phyloP scores from a whole-genome alignment of 2,888 invertebrate genomes.

The Ommatoiulus sabulosus region DNA sequence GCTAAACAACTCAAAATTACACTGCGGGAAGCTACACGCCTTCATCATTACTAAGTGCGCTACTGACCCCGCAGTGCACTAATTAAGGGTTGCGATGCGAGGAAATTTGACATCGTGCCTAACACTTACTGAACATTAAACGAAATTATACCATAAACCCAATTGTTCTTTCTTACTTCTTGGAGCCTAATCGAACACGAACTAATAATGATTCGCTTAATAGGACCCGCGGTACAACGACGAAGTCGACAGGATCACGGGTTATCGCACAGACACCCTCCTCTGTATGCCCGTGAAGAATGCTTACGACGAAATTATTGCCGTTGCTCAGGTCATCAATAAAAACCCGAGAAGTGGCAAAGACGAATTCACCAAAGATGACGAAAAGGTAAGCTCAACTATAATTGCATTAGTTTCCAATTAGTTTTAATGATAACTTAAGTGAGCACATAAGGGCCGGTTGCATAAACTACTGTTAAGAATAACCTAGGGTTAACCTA shows the following conservation, averaged over 20 bases:
- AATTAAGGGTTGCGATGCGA: too few species aligned
- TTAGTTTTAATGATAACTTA: too few species aligned
- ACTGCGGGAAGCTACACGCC: too few species aligned
- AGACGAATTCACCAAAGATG: constrained; percentile 65
- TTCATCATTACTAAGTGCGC: too few species aligned
- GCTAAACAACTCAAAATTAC: neutral
- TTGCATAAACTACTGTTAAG: too few species aligned
- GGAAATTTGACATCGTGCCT: too few species aligned
- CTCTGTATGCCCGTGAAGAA: constrained; percentile 68
- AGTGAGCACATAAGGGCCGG: too few species aligned
- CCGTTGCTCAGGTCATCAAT: constrained; percentile 68
- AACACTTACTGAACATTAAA: too few species aligned
- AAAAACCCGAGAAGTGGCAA: constrained; percentile 64
- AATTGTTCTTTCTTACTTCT: neutral
- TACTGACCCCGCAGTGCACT: too few species aligned
- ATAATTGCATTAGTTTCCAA: too few species aligned
- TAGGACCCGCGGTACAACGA: constrained; percentile 71
- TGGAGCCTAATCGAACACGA: neutral
- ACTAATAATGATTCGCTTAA: constrained; percentile 58
- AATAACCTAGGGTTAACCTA: too few species aligned
- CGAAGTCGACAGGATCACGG: constrained; percentile 69
- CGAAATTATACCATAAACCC: too few species aligned
- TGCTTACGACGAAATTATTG: constrained; percentile 67
- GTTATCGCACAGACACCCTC: constrained; percentile 68
- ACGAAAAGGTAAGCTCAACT: constrained; percentile 67